Base-by-base conservation (phyloP, 2,888 invertebrate species). In the Oxyscelio sp. region DNA sequence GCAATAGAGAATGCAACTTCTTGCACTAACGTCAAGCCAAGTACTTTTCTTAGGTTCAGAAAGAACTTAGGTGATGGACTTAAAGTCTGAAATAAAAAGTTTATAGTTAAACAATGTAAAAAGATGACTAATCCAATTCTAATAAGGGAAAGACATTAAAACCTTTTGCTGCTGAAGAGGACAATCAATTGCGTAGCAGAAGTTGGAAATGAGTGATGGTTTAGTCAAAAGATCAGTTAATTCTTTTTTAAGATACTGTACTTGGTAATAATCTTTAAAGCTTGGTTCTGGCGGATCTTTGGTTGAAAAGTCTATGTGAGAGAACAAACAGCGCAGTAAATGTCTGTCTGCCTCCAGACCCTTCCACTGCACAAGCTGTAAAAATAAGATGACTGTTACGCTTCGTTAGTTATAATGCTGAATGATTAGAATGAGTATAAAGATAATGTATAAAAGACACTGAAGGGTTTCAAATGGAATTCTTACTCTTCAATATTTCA, bases 311-410 rank as follows among this genome's bases (percentile, higher is more conserved):
- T 98, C 97, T 94, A 98, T 97, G 92, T 96, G 96, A 92, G 98
- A 97, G 95, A 99, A 97, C 94, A 99, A 96, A 95, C 98, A 98
- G 96, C 98, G 98, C 96, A 98, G 96, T 95, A 98, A 96, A 96
- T 99, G 98, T 95, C 98, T 97, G 96, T 99, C 98, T 95, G 98
- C 98, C 96, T 99, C 98, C 95, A 98, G 96, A 95, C 99, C 99
- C 96, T 98, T 97, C 94, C 97, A 96, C 95, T 96, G 96, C 93
- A 98, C 97, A 95, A 98, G 96, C 98, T 99, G 95, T 90, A 92
- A 43, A 38, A n/a, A 15, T 24, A 22, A 13, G n/a, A n/a, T n/a
- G n/a, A n/a, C n/a, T n/a, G n/a, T n/a, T n/a, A n/a, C n/a, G n/a
- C n/a, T n/a, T n/a, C n/a, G n/a, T n/a, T n/a, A n/a, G n/a, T n/a